A percentile compares a stretch with the other conserved stretches of the same genome.
phyloP scores from a whole-genome alignment of 2,888 invertebrate species.

The Melanophora roralis region DNA sequence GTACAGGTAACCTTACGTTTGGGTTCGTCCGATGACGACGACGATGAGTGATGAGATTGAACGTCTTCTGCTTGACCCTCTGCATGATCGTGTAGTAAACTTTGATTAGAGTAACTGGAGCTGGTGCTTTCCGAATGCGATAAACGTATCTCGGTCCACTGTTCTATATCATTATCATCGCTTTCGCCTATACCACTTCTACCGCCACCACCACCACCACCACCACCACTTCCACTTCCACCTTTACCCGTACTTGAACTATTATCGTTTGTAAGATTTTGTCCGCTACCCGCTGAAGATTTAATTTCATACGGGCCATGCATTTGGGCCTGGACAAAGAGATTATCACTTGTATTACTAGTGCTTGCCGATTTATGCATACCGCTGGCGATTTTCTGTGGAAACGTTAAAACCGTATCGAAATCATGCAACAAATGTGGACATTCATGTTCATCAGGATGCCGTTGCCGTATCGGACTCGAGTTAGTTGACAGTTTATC shows the following conservation, averaged over 20 bases:
- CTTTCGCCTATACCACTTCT: constrained; percentile 37
- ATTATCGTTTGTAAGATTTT: constrained; percentile 54
- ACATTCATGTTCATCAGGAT: constrained; percentile 74
- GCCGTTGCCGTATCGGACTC: constrained; percentile 72
- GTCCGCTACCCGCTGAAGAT: constrained; percentile 61
- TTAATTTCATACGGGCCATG: constrained; percentile 73
- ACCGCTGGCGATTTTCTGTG: constrained; percentile 70
- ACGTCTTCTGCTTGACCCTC: constrained; percentile 66
- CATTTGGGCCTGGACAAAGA: constrained; percentile 69
- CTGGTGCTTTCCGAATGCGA: constrained; percentile 77
- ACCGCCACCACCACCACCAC: constrained; percentile 29
- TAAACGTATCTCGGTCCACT: constrained; percentile 77
- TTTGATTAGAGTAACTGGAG: constrained; percentile 76
- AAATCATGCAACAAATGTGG: constrained; percentile 76
- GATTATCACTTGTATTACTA: constrained; percentile 70
- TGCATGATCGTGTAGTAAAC: constrained; percentile 73
- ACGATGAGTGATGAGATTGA: constrained; percentile 72
- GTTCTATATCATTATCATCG: constrained; percentile 75
- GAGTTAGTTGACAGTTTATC: constrained; percentile 72
- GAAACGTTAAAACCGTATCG: constrained; percentile 72
- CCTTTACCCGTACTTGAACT: constrained; percentile 50
- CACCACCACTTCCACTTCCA: constrained; percentile 39
- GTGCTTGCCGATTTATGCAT: constrained; percentile 73
- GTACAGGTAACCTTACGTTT: constrained; percentile 76
- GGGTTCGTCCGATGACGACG: constrained; percentile 75